Evolutionary conservation across 2,113 vertebrate species (phyloP).

Genomic region (Melanerpes aurifrons): DNA sequence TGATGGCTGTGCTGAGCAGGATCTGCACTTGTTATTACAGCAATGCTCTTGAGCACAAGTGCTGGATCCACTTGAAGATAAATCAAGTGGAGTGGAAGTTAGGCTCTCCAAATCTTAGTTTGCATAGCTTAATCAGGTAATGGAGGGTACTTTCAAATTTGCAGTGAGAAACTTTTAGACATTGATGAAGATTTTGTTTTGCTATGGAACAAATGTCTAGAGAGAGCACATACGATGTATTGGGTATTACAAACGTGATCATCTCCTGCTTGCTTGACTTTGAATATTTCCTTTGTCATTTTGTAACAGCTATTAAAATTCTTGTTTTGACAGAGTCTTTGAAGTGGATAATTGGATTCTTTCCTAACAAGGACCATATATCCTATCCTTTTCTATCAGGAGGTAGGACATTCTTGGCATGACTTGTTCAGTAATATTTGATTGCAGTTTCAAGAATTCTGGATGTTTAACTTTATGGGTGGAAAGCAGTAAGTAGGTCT

Average conservation of each 20-base stretch:
- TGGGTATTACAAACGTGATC: not conserved
- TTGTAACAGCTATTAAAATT: slow-evolving; percentile 11
- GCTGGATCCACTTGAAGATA: slow-evolving; percentile 13
- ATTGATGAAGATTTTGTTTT: not conserved
- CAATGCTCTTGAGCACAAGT: not conserved
- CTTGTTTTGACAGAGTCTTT: slow-evolving; percentile 38
- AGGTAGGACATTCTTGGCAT: not conserved
- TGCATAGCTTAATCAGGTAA: slow-evolving; percentile 16
- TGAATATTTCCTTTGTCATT: not conserved
- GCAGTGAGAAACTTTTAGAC: not conserved
- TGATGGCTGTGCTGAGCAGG: not conserved
- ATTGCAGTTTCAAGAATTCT: not conserved
- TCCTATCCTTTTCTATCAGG: slow-evolving; percentile 1
- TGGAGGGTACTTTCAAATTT: slow-evolving; percentile 3
- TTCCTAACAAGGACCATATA: slow-evolving; percentile 15
- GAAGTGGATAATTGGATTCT: slow-evolving; percentile 34
- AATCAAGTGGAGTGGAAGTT: slow-evolving; percentile 27
- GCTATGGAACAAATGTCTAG: not conserved
- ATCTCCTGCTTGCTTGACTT: not conserved
- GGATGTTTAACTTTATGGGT: not conserved
- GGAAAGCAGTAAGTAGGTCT: not conserved
- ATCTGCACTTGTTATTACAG: not conserved
- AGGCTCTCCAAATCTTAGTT: slow-evolving; percentile 25
- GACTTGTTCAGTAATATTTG: not conserved
- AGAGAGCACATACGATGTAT: not conserved